These are phyloP conservation scores for Halictus ligatus DNA, from an alignment of 2,888 invertebrate genomes.

Conservation along the genomic window DNA sequence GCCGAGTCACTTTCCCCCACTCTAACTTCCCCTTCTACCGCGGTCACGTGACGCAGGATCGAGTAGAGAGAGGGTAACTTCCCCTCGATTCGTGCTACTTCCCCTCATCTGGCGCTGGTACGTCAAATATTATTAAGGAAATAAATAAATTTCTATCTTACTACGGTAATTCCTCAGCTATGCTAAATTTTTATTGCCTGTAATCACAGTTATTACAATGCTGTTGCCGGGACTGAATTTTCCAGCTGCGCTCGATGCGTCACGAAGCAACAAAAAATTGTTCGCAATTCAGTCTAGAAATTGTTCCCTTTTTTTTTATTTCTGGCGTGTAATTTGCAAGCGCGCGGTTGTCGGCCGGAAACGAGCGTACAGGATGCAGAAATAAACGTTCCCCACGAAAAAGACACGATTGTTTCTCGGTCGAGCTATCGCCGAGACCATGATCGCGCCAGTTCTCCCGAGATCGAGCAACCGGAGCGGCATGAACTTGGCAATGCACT, in stretches of 20 bases:
- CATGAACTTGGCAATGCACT: constrained; percentile 4
- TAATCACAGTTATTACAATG: too few species aligned
- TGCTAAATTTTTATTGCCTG: too few species aligned
- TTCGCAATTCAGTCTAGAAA: not conserved
- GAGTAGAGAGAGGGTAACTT: too few species aligned
- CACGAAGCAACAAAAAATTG: not conserved
- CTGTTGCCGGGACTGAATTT: not conserved
- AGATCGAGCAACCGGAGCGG: not conserved
- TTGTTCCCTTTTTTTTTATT: not conserved
- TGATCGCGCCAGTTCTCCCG: not conserved
- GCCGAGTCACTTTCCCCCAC: too few species aligned
- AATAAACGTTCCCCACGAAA: not conserved
- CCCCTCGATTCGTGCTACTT: too few species aligned
- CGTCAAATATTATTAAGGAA: too few species aligned
- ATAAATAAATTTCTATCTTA: too few species aligned
- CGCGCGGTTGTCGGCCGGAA: not conserved
- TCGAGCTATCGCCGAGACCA: not conserved
- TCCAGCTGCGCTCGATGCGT: not conserved
- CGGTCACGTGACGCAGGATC: too few species aligned
- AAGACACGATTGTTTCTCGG: not conserved
- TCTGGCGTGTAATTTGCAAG: not conserved
- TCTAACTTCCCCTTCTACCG: too few species aligned
- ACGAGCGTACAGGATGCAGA: not conserved
- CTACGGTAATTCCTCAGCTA: too few species aligned
- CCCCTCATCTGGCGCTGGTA: too few species aligned